Conservation (phyloP, 2,888 invertebrate genomes). For the Chesias legatella region DNA sequence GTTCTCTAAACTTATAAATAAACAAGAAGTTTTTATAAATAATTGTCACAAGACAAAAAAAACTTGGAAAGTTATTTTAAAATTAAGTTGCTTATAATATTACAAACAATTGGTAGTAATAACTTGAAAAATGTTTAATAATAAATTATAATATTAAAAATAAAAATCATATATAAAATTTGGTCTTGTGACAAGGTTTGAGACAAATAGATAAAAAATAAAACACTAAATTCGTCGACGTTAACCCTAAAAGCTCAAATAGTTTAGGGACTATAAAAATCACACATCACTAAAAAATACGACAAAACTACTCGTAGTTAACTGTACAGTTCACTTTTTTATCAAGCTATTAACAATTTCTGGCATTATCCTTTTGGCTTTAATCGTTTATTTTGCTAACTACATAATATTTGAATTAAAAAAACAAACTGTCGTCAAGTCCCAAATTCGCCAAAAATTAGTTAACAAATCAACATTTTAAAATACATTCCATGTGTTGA, state of each 20-base stretch:
- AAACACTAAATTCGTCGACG: constrained; percentile 51
- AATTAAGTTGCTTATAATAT: no score
- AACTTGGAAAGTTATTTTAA: no score
- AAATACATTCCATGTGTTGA: constrained; percentile 30
- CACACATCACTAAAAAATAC: constrained; percentile 35
- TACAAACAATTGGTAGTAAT: constrained; percentile 15
- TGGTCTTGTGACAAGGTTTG: constrained; percentile 2
- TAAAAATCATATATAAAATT: background rate
- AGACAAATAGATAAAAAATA: constrained; percentile 8
- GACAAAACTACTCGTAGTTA: constrained; percentile 22
- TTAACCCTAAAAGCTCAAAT: constrained; percentile 73
- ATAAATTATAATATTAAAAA: constrained; percentile 22
- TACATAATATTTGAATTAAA: constrained; percentile 49
- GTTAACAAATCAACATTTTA: constrained; percentile 21
- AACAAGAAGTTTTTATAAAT: constrained; percentile 1
- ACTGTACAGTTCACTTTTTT: constrained; percentile 42
- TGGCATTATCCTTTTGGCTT: constrained; percentile 37
- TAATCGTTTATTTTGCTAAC: constrained; percentile 47
- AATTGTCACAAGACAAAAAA: background rate
- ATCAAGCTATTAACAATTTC: constrained; percentile 28
- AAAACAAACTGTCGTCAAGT: constrained; percentile 29
- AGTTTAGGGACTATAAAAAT: constrained; percentile 26
- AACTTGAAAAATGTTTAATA: no score
- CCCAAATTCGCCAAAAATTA: constrained; percentile 26
- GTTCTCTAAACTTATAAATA: background rate